Conservation (phyloP, 1,140 invertebrate species). For the Micrasema longulum region DNA sequence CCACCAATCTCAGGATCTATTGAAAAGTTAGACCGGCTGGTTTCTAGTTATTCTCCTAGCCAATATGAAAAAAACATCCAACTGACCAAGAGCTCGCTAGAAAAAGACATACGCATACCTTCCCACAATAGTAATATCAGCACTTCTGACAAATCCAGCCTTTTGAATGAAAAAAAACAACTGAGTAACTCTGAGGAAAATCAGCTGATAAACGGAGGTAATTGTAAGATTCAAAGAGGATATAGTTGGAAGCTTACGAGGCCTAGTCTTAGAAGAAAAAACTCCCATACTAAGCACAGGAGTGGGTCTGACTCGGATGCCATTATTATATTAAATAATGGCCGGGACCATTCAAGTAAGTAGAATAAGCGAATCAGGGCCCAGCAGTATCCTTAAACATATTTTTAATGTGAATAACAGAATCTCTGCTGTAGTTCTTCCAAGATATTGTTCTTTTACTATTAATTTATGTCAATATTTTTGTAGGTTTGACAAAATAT, state of each 20-base stretch:
- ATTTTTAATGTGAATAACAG: background rate
- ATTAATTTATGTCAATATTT: no score
- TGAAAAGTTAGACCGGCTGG: conserved; percentile 45
- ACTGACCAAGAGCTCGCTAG: conserved; percentile 56
- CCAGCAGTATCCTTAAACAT: background rate
- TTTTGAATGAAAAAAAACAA: conserved; percentile 57
- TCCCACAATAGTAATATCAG: conserved; percentile 63
- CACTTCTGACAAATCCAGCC: conserved; percentile 64
- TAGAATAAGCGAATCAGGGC: no score
- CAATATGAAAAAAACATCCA: conserved; percentile 65
- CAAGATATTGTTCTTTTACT: no score
- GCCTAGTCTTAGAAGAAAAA: conserved; percentile 73
- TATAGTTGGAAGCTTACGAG: conserved; percentile 78
- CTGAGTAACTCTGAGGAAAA: conserved; percentile 43
- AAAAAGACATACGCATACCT: conserved; percentile 46
- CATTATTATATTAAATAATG: conserved; percentile 75
- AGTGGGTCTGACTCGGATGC: conserved; percentile 71
- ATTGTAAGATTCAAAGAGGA: conserved; percentile 72
- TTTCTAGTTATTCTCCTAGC: conserved; percentile 57
- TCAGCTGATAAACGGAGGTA: conserved; percentile 58
- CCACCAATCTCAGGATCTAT: conserved; percentile 42
- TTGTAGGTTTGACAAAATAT: no score
- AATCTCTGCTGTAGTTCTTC: no score
- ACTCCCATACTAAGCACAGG: conserved; percentile 62
- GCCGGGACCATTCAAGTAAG: conserved; percentile 74